Evolutionary conservation across 1,140 invertebrate genomes (phyloP).

Genomic region (Drosophila azteca): DNA sequence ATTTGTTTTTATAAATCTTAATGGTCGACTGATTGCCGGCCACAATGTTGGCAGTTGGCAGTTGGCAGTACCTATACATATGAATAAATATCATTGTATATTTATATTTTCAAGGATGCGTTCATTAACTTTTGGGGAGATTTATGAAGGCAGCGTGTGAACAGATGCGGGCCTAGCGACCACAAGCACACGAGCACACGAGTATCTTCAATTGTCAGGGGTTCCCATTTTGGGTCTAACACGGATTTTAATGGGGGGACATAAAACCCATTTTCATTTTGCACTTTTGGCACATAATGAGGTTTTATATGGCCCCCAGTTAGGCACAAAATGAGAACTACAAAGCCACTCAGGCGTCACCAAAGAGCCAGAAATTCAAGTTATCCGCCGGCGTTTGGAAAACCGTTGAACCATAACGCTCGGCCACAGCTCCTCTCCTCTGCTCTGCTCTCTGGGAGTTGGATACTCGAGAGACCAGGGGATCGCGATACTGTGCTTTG

Average conservation of each 20-base stretch:
- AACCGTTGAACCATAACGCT: slow-evolving; percentile 47
- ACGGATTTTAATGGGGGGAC: slow-evolving; percentile 36
- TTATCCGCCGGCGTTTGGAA: slow-evolving; percentile 52
- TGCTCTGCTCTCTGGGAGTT: slow-evolving; percentile 42
- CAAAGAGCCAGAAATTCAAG: slow-evolving; percentile 65
- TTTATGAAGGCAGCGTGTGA: slow-evolving; percentile 60
- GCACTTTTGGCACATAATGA: slow-evolving; percentile 42
- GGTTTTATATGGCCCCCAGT: slow-evolving; percentile 6
- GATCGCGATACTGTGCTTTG: slow-evolving; percentile 8
- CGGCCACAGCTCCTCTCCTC: slow-evolving; percentile 8
- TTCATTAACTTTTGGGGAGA: slow-evolving; percentile 59
- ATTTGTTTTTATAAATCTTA: slow-evolving; percentile 70
- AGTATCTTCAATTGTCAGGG: slow-evolving; percentile 23
- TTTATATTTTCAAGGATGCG: slow-evolving; percentile 67
- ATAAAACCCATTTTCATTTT: slow-evolving; percentile 54
- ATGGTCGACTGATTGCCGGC: slow-evolving; percentile 59
- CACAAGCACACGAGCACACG: background rate
- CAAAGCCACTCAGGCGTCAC: slow-evolving; percentile 53
- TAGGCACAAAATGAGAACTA: slow-evolving; percentile 37
- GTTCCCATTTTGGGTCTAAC: slow-evolving; percentile 10
- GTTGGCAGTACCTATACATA: slow-evolving; percentile 39
- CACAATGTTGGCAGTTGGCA: slow-evolving; percentile 4
- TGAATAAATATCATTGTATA: slow-evolving; percentile 1
- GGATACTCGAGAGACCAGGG: slow-evolving; percentile 61
- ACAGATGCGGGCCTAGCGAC: slow-evolving; percentile 56